A percentile compares a stretch with the other conserved stretches of the same genome.
phyloP scores from a whole-genome alignment of 2,113 vertebrate species.

The Nannobrachium achirus region DNA sequence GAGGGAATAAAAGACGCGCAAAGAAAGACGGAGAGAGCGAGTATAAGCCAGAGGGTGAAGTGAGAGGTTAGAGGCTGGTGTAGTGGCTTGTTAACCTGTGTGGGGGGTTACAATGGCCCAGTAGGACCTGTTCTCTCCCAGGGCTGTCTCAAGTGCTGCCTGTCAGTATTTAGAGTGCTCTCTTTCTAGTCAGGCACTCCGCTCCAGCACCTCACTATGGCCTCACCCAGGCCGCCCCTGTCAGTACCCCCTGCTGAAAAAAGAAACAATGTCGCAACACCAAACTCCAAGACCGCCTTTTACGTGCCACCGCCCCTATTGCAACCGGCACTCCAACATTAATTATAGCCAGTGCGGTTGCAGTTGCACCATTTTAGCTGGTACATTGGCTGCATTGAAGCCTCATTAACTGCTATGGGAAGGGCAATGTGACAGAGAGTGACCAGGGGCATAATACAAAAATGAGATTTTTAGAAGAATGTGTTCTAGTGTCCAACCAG shows the following conservation, averaged over 20 bases:
- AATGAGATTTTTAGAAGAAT: no score
- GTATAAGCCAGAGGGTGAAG: slow-evolving; percentile 40
- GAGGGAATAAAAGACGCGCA: slow-evolving; percentile 10
- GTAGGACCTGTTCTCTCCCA: slow-evolving; percentile 63
- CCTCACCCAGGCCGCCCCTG: slow-evolving; percentile 39
- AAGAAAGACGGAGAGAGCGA: slow-evolving; percentile 39
- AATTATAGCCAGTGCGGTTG: slow-evolving; percentile 40
- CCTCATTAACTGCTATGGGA: background rate
- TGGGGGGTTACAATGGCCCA: slow-evolving; percentile 62
- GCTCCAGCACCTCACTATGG: slow-evolving; percentile 56
- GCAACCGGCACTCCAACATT: slow-evolving; percentile 29
- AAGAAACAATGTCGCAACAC: slow-evolving; percentile 60
- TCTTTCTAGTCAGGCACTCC: slow-evolving; percentile 61
- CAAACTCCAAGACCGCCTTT: slow-evolving; percentile 32
- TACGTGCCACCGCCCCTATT: slow-evolving; percentile 21
- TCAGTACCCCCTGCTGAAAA: slow-evolving; percentile 23
- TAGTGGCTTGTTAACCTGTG: slow-evolving; percentile 70
- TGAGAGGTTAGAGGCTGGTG: slow-evolving; percentile 54
- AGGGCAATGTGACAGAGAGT: background rate
- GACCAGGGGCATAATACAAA: no score
- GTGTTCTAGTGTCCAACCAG: no score
- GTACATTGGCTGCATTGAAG: slow-evolving; percentile 14
- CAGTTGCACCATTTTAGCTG: slow-evolving; percentile 52
- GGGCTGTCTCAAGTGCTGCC: slow-evolving; percentile 72
- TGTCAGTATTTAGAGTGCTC: slow-evolving; percentile 68